phyloP scores from a whole-genome alignment of 2,113 vertebrate species.

The Indicator indicator region DNA sequence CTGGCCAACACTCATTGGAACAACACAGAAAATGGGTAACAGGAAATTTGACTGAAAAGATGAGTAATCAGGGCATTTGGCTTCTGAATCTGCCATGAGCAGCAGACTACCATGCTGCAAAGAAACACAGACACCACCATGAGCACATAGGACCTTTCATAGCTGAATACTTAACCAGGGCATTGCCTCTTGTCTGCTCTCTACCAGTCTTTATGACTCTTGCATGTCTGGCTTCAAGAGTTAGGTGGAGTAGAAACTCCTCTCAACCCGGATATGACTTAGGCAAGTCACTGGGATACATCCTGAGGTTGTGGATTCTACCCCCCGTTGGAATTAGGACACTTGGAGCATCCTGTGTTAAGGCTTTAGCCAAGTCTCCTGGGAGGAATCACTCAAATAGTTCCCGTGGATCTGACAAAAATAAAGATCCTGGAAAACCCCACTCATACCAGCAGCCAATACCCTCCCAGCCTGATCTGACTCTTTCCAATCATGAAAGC shows the following conservation, averaged over 20 bases:
- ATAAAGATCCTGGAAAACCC: constrained; percentile 30
- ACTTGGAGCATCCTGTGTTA: not conserved
- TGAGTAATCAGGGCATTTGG: not conserved
- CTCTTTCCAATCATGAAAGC: not conserved
- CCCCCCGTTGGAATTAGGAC: not conserved
- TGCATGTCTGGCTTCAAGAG: not conserved
- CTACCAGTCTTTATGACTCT: not conserved
- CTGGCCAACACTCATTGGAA: not conserved
- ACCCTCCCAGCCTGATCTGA: not conserved
- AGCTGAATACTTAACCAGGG: not conserved
- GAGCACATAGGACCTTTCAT: not conserved
- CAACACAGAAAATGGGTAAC: not conserved
- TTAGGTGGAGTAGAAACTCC: not conserved
- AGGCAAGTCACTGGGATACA: not conserved
- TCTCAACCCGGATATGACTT: not conserved
- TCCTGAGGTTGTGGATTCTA: constrained; percentile 2
- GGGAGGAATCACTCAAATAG: not conserved
- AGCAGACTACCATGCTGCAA: not conserved
- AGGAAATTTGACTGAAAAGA: not conserved
- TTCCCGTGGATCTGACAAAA: not conserved
- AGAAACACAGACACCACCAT: not conserved
- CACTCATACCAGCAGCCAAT: not conserved
- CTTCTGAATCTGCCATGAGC: not conserved
- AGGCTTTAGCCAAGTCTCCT: not conserved
- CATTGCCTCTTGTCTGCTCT: not conserved